Percentiles rank a stretch among this genome's conserved stretches.
Conservation (phyloP, 2,797 vertebrate genomes). For the Mormyrops attenuatus region DNA sequence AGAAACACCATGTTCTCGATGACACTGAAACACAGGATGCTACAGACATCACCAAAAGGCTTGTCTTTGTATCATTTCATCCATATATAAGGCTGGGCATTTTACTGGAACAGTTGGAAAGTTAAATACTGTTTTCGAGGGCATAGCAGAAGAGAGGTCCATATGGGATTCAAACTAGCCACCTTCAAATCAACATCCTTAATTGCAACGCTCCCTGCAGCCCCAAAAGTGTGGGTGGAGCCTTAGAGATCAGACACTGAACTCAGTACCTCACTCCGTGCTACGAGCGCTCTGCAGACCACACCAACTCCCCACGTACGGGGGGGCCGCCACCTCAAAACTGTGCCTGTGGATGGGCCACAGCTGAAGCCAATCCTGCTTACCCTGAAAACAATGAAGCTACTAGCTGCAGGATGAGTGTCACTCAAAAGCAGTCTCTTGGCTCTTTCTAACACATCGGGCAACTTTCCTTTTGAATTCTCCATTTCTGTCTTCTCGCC, state of each 20-base stretch:
- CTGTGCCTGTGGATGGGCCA: constrained; percentile 11
- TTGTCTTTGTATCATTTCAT: not conserved
- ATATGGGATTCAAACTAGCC: not conserved
- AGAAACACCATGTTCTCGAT: not conserved
- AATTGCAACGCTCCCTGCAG: not conserved
- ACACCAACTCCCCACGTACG: not conserved
- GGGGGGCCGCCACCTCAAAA: not conserved
- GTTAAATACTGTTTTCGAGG: not conserved
- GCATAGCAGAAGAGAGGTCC: not conserved
- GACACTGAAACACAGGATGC: not conserved
- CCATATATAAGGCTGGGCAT: not conserved
- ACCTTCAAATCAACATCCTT: not conserved
- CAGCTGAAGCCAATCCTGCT: constrained; percentile 46
- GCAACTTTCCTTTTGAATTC: constrained; percentile 99
- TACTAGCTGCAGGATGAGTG: constrained; percentile 77
- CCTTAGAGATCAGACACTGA: not conserved
- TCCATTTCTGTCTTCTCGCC: constrained; percentile 97
- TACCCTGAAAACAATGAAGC: constrained; percentile 94
- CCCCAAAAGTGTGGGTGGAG: not conserved
- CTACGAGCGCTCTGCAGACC: not conserved
- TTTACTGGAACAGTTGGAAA: not conserved
- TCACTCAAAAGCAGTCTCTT: constrained; percentile 99
- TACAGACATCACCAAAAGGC: not conserved
- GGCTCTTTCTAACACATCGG: constrained; percentile 99
- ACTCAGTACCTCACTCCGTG: not conserved